Conservation (phyloP, 2,113 vertebrate species). For the Blennius ocellaris region DNA sequence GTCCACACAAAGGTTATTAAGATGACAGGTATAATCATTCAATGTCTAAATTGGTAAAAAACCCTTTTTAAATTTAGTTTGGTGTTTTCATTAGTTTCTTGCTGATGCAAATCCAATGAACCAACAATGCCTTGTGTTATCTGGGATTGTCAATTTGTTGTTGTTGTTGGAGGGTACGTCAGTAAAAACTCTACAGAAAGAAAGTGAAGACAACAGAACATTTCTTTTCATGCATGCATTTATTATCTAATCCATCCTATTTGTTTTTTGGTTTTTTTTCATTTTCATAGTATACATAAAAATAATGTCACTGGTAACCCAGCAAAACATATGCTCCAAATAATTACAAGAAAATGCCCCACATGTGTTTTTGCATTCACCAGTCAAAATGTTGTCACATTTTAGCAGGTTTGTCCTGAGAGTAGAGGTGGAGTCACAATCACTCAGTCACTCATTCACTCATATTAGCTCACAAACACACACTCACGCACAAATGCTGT, state of each 20-base stretch:
- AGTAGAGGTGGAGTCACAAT: conserved; percentile 13
- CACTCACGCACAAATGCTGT: conserved; percentile 21
- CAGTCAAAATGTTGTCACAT: conserved; percentile 11
- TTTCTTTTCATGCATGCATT: conserved; percentile 70
- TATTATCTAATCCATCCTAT: conserved; percentile 56
- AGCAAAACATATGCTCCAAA: conserved; percentile 47
- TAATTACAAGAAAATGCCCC: conserved; percentile 39
- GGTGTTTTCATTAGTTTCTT: too few species aligned
- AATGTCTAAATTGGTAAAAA: too few species aligned
- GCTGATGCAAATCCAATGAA: too few species aligned
- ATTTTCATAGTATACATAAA: conserved; percentile 65
- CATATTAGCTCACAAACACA: conserved; percentile 3
- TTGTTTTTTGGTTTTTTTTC: conserved; percentile 49
- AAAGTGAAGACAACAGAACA: conserved; percentile 19
- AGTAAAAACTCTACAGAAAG: too few species aligned
- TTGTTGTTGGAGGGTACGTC: too few species aligned
- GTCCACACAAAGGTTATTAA: too few species aligned
- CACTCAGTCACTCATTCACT: background rate
- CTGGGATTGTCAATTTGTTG: too few species aligned
- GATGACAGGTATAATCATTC: too few species aligned
- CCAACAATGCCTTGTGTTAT: too few species aligned
- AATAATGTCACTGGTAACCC: conserved; percentile 35
- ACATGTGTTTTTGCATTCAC: conserved; percentile 19
- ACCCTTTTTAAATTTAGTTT: too few species aligned
- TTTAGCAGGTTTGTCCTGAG: conserved; percentile 23